Base-by-base conservation (phyloP, 1,140 invertebrate genomes). In the Hyles euphorbiae region DNA sequence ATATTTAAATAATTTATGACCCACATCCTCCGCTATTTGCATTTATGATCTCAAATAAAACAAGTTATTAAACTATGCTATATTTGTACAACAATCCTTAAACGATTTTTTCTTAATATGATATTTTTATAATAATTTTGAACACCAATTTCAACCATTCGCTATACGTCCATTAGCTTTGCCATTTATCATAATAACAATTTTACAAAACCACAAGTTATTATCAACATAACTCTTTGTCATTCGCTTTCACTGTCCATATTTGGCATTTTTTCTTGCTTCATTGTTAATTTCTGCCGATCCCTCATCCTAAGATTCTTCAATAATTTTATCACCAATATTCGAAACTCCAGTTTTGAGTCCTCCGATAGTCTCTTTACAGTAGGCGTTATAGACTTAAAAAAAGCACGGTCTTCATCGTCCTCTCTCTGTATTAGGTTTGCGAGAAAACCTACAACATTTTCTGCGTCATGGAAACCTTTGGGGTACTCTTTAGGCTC, bases 401-500 rank as follows among this genome's bases (percentile, higher is more conserved):
- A 82, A 60, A 79, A 82, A 0, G 75, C 67, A 34, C 70, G 70
- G 32, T 79, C 73, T 51, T 79, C 73, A 32, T 81, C 76, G 7
- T 78, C 73, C 34, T 82, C 76, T 47, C 64, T 70, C 6, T 70
- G 63, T 34, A 78, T 63, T 44, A 80, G 53, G 55, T 66, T 76
- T 6, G 65, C 67, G 7, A 78, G 61, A 1, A 80, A 34, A 0
- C 58, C 32, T 0, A 72, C 65, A 3, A 78, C 46, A 55, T 63
- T 73, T 5, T 76, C 71, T 0, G 65, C 58, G 9, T 74, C 65
- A 8, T 40, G 4, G 4, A 40, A 5, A 5, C 36, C 36, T 49
- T 65, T 64, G 10, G 55, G 22, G 3, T 65, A 60, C 46, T 40
- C 55, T 40, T 53, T 51, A 49, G 53, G 60, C 4, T 70, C 69